These are phyloP conservation scores for Adelosebastes latens DNA, from an alignment of 2,797 vertebrate species.

Conservation along the genomic window DNA sequence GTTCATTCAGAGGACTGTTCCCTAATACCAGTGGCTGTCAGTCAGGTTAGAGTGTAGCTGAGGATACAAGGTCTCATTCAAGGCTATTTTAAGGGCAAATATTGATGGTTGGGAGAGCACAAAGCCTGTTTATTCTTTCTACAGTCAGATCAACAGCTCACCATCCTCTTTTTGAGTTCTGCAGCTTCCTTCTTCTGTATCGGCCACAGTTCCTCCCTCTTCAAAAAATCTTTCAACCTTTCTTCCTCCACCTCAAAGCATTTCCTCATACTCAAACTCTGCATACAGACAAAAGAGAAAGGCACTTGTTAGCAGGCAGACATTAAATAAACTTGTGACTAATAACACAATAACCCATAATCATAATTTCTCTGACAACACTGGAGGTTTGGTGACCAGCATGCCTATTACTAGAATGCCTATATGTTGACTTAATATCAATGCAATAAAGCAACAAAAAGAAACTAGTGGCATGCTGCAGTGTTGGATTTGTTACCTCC, in stretches of 20 bases:
- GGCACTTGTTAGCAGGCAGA: neutral
- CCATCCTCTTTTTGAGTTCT: conserved; percentile 62
- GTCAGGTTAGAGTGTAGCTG: neutral
- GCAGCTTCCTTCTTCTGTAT: conserved; percentile 76
- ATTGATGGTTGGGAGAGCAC: neutral
- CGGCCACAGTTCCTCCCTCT: conserved; percentile 67
- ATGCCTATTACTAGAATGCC: neutral
- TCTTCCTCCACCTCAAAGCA: conserved; percentile 89
- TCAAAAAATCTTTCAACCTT: conserved; percentile 79
- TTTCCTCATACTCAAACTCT: conserved; percentile 80
- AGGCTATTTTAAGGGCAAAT: neutral
- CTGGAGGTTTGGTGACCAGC: neutral
- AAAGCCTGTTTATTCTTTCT: neutral
- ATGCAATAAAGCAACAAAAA: neutral
- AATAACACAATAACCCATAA: neutral
- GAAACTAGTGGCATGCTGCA: neutral
- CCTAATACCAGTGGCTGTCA: neutral
- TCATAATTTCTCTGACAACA: neutral
- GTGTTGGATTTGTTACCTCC: neutral
- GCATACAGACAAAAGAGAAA: conserved; percentile 18
- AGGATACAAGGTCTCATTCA: conserved; percentile 10
- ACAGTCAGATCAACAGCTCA: conserved; percentile 39
- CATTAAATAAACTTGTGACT: neutral
- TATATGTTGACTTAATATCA: neutral
- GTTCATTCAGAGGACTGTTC: neutral